phyloP scores from a whole-genome alignment of 1,140 invertebrate species.

The Mesaphorura yosii region DNA sequence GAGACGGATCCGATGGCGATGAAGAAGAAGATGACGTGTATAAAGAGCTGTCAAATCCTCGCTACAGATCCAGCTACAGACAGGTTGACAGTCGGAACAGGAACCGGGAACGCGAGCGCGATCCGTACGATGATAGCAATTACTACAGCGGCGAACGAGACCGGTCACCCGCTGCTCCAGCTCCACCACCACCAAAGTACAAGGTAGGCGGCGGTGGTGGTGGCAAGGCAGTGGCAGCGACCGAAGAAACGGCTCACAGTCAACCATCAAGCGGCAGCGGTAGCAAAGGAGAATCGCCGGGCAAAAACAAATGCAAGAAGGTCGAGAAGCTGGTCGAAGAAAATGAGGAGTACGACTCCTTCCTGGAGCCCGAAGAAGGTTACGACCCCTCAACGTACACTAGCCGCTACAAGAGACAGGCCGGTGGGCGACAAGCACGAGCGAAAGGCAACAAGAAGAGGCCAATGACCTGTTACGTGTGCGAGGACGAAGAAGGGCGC shows the following conservation, averaged over 20 bases:
- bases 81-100: constrained; percentile 15
- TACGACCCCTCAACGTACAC: constrained; percentile 27
- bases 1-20: constrained; percentile 7
- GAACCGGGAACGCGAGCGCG: not conserved
- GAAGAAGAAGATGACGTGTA: not conserved
- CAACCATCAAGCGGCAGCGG: not conserved
- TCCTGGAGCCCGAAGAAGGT: constrained; percentile 18
- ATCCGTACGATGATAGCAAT: constrained; percentile 14
- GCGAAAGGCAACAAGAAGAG: constrained; percentile 9
- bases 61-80: constrained; percentile 25
- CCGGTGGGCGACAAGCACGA: constrained; percentile 10
- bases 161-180: not conserved
- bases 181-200: constrained; percentile 5
- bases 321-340: constrained; percentile 26
- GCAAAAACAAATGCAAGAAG: constrained; percentile 27
- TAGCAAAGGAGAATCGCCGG: constrained; percentile 2
- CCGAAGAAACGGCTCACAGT: constrained; percentile 15
- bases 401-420: constrained; percentile 25
- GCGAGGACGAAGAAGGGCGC: constrained; percentile 29
- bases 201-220: not conserved
- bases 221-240: not conserved
- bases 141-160: constrained; percentile 17
- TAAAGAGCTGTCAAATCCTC: not conserved
- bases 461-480: constrained; percentile 31
- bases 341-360: constrained; percentile 12